Conservation (phyloP, 1,140 invertebrate species). For the Lineus longissimus region DNA sequence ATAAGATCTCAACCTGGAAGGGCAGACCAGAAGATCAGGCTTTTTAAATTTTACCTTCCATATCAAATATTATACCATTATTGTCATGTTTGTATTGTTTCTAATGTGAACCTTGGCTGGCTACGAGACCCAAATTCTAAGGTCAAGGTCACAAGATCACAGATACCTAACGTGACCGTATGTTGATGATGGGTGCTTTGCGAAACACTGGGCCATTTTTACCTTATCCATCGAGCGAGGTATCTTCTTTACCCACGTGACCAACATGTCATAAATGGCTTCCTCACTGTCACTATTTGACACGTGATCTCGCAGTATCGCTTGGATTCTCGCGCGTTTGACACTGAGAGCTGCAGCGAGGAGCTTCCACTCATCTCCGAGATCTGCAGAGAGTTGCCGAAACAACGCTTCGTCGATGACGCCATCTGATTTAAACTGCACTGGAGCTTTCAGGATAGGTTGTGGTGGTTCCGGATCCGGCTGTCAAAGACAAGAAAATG, state of each 20-base stretch:
- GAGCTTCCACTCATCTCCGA: conserved; percentile 44
- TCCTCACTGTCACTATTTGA: conserved; percentile 12
- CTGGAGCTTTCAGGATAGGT: conserved; percentile 30
- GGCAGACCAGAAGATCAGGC: neutral
- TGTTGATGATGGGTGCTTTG: neutral
- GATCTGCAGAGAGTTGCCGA: conserved; percentile 28
- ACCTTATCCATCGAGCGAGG: conserved; percentile 21
- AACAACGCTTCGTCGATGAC: conserved; percentile 35
- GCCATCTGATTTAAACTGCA: conserved; percentile 24
- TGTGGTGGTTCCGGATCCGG: conserved; percentile 40
- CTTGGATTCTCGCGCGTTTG: conserved; percentile 14
- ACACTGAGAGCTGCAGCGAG: conserved; percentile 18
- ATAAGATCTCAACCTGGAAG: conserved; percentile 30
- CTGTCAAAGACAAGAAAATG: conserved; percentile 21
- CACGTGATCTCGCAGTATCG: conserved; percentile 23
- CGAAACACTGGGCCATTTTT: neutral
- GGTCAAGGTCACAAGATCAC: neutral
- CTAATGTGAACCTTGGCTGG: too few species aligned
- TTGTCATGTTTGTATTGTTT: too few species aligned
- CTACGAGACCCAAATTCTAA: neutral
- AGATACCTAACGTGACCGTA: neutral
- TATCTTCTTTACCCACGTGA: conserved; percentile 23
- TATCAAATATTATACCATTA: too few species aligned
- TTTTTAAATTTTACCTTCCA: neutral
- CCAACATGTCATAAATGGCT: conserved; percentile 24